Percentiles rank a stretch among this genome's conserved stretches.
Evolutionary conservation across 2,888 invertebrate genomes (phyloP).

Genomic region (Artemia sp.): DNA sequence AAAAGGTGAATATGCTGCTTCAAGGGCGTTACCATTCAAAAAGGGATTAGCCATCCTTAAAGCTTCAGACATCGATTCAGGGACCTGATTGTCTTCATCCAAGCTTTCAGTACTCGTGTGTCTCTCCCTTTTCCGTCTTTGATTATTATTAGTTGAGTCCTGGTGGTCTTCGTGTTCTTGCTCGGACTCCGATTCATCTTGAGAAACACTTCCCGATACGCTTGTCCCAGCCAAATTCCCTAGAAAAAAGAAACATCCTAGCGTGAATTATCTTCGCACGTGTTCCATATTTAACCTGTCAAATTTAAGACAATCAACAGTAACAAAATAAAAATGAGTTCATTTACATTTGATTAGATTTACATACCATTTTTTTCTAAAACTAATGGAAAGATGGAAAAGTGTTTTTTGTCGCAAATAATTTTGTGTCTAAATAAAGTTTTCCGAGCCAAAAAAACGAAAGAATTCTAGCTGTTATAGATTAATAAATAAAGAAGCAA

Average conservation of each 20-base stretch:
- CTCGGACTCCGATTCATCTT: conserved; percentile 9
- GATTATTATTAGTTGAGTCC: conserved; percentile 2
- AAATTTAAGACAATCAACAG: too few species aligned
- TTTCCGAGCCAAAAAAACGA: too few species aligned
- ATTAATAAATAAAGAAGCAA: too few species aligned
- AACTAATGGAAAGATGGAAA: too few species aligned
- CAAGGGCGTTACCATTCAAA: conserved; percentile 4
- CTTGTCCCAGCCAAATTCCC: neutral
- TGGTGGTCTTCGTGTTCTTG: conserved; percentile 11
- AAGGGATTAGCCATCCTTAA: conserved; percentile 5
- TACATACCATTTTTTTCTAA: too few species aligned
- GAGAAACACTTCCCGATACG: conserved; percentile 13
- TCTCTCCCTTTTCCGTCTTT: conserved; percentile 11
- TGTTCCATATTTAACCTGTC: too few species aligned
- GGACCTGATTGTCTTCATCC: neutral
- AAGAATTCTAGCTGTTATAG: too few species aligned
- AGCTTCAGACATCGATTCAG: neutral
- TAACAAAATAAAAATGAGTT: too few species aligned
- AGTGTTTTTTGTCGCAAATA: too few species aligned
- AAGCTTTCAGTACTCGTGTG: neutral
- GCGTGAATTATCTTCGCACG: too few species aligned
- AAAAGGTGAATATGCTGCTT: conserved; percentile 14
- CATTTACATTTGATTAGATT: too few species aligned
- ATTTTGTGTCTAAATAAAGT: too few species aligned
- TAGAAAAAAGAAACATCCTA: neutral